Evolutionary conservation across 2,888 invertebrate species (phyloP).

Genomic region (Baronia brevicornis): DNA sequence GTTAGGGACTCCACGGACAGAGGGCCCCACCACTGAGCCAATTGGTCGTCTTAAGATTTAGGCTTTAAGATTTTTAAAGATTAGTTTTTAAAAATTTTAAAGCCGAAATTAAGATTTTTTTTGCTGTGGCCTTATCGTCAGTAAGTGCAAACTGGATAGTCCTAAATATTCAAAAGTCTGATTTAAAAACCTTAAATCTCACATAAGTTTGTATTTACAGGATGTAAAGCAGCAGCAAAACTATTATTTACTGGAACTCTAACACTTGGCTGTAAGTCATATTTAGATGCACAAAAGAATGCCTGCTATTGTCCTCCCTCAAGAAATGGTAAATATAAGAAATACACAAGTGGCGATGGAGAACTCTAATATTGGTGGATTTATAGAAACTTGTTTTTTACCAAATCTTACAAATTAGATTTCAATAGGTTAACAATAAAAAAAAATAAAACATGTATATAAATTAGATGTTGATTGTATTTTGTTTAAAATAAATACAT

Average conservation of each 20-base stretch:
- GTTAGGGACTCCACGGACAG: no score
- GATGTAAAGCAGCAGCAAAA: slow-evolving; percentile 91
- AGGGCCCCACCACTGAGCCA: no score
- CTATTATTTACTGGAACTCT: slow-evolving; percentile 89
- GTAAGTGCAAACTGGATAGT: no score
- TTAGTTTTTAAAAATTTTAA: no score
- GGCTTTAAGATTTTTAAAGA: slow-evolving; percentile 4
- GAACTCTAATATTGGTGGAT: slow-evolving; percentile 35
- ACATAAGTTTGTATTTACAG: slow-evolving; percentile 61
- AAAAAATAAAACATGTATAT: slow-evolving; percentile 4
- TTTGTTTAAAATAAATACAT: slow-evolving; percentile 20
- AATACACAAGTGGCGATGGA: slow-evolving; percentile 61
- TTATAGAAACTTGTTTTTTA: not conserved
- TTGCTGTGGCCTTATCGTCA: no score
- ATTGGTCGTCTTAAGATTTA: no score
- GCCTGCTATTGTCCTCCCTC: slow-evolving; percentile 85
- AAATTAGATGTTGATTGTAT: slow-evolving; percentile 5
- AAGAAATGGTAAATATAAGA: slow-evolving; percentile 64
- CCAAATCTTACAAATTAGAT: not conserved
- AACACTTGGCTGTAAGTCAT: slow-evolving; percentile 91
- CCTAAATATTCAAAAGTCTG: no score
- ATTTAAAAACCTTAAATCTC: no score
- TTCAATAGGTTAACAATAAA: not conserved
- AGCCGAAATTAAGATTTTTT: no score
- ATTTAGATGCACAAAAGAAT: slow-evolving; percentile 86